Conservation (phyloP, 2,888 invertebrate species). For the Agrochola litura region DNA sequence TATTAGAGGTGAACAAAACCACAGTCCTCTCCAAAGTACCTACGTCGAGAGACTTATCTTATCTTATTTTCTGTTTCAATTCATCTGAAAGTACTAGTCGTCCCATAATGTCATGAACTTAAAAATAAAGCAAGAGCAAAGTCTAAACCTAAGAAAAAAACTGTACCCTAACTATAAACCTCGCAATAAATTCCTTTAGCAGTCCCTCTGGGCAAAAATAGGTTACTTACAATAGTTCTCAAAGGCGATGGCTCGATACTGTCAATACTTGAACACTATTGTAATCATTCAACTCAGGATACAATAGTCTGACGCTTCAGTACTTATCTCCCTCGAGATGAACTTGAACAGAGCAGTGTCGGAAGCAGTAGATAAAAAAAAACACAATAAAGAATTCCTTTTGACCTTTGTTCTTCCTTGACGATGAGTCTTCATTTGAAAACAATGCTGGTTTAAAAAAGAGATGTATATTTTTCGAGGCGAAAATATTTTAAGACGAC, state of each 20-base stretch:
- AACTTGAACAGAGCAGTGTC: constrained; percentile 17
- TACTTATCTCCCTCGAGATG: constrained; percentile 52
- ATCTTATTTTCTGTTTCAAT: background rate
- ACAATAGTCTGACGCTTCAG: constrained; percentile 33
- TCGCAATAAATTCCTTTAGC: background rate
- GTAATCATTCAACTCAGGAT: constrained; percentile 45
- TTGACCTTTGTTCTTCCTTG: background rate
- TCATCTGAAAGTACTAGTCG: background rate
- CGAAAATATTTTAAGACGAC: background rate
- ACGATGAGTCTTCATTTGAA: constrained; percentile 8
- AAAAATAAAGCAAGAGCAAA: background rate
- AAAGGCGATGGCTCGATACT: constrained; percentile 41
- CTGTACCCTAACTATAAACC: background rate
- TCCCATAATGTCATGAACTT: background rate
- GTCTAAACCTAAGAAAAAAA: background rate
- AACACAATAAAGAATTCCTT: constrained; percentile 19
- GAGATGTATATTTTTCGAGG: background rate
- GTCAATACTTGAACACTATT: constrained; percentile 56
- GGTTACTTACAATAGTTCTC: constrained; percentile 37
- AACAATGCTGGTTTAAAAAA: constrained; percentile 12
- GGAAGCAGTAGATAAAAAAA: constrained; percentile 24
- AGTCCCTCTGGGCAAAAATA: constrained; percentile 38
- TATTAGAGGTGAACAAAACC: background rate
- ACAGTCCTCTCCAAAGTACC: background rate
- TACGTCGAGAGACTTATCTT: background rate